Percentiles rank a stretch among this genome's conserved stretches.
These are phyloP conservation scores for Tinamus guttatus DNA, from an alignment of 2,113 vertebrate species.

Conservation along the genomic window DNA sequence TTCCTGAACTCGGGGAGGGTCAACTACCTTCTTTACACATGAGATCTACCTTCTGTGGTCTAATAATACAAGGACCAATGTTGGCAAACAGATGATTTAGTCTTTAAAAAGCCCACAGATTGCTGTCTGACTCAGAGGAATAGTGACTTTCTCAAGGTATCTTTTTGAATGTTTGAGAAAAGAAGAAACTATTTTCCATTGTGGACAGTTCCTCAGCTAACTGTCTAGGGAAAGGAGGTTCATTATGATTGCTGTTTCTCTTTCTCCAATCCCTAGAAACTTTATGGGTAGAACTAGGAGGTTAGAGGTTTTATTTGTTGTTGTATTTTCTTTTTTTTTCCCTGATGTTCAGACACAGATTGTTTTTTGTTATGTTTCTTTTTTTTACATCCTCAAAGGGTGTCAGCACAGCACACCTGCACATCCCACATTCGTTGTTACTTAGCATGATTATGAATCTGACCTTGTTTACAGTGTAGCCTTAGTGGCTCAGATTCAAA, in stretches of 20 bases:
- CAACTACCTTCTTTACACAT: fast-evolving
- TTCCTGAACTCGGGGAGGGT: too few species aligned
- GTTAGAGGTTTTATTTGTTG: background rate
- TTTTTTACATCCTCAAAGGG: background rate
- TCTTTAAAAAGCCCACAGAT: background rate
- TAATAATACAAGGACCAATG: fast-evolving
- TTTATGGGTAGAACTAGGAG: background rate
- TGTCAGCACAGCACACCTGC: background rate
- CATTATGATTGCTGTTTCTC: background rate
- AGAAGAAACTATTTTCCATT: background rate
- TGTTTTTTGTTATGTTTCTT: background rate
- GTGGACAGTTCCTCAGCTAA: background rate
- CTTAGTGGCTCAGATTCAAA: background rate
- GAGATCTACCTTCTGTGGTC: background rate
- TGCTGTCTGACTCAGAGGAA: fast-evolving
- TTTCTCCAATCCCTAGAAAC: background rate
- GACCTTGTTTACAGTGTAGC: fast-evolving
- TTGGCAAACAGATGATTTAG: background rate
- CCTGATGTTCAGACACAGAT: background rate
- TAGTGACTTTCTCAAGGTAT: background rate
- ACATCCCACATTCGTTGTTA: background rate
- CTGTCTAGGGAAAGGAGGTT: background rate
- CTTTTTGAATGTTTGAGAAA: background rate
- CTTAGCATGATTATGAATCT: background rate
- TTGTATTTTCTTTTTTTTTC: background rate